Evolutionary conservation across 1,140 invertebrate genomes (phyloP).

Genomic region (Mactra quadrangularis): DNA sequence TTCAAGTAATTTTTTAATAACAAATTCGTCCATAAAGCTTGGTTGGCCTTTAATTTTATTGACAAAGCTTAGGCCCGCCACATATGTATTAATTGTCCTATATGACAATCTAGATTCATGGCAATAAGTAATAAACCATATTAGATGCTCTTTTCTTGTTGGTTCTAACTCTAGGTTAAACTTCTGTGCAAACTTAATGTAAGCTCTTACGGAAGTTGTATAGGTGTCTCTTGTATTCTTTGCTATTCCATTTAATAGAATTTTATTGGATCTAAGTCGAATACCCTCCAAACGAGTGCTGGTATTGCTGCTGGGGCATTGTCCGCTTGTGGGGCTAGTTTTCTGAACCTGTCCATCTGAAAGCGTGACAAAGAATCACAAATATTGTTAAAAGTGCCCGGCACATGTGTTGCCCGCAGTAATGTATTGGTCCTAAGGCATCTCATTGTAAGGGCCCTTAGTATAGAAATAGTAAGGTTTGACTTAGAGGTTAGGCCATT

Average conservation of each 20-base stretch:
- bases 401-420: constrained; percentile 9
- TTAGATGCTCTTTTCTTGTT: not conserved
- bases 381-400: constrained; percentile 15
- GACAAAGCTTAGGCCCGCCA: constrained; percentile 14
- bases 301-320: constrained; percentile 11
- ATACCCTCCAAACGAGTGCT: constrained; percentile 17
- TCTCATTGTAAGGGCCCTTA: constrained; percentile 10
- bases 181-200: not conserved
- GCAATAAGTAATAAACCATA: constrained; percentile 9
- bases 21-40: not conserved
- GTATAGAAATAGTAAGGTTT: not conserved
- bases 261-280: not conserved
- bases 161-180: not conserved
- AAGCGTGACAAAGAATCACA: constrained; percentile 31
- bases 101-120: not conserved
- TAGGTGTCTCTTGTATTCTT: not conserved
- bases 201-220: not conserved
- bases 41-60: not conserved
- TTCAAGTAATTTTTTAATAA: constrained; percentile 22
- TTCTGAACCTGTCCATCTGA: not conserved
- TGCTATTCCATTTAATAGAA: not conserved
- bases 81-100: constrained; percentile 12
- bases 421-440: constrained; percentile 33
- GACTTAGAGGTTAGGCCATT: constrained; percentile 42
- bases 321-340: constrained; percentile 29